A percentile compares a stretch with the other conserved stretches of the same genome.
phyloP scores from a whole-genome alignment of 2,797 vertebrate genomes.

The Lacerta viridis region DNA sequence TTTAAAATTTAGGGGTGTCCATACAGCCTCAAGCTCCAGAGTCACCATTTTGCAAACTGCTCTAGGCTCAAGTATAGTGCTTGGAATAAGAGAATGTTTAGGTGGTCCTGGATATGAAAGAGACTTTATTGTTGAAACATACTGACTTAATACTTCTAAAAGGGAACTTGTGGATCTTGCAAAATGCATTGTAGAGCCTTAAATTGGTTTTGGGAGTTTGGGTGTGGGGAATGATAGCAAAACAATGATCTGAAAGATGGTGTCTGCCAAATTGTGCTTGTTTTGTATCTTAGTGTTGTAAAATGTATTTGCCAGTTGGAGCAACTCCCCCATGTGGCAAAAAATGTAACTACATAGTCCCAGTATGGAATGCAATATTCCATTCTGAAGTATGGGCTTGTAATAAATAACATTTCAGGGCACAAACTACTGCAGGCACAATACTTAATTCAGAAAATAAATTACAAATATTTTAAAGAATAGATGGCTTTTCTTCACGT shows the following conservation, averaged over 20 bases:
- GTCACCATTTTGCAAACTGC: not conserved
- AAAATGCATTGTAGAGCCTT: not conserved
- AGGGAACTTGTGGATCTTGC: not conserved
- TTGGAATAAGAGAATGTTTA: not conserved
- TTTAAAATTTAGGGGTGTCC: not conserved
- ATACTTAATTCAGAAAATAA: not conserved
- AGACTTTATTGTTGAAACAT: not conserved
- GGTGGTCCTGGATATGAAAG: not conserved
- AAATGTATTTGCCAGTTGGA: constrained; percentile 2
- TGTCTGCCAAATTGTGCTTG: not conserved
- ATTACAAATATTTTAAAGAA: constrained; percentile 6
- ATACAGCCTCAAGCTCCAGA: not conserved
- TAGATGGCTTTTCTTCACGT: not conserved
- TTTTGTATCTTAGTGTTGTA: not conserved
- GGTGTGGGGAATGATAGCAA: not conserved
- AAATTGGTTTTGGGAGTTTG: not conserved
- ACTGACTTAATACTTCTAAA: not conserved
- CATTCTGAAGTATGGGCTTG: not conserved
- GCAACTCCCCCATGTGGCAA: constrained; percentile 25
- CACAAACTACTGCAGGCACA: not conserved
- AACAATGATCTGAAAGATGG: not conserved
- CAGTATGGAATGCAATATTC: not conserved
- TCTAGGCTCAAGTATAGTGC: not conserved
- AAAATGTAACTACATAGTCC: not conserved
- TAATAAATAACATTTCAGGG: no score